Evolutionary conservation across 2,113 vertebrate species (phyloP), one percentile per base, ranked within the genome.

Genomic region (Ailurus styani): DNA sequence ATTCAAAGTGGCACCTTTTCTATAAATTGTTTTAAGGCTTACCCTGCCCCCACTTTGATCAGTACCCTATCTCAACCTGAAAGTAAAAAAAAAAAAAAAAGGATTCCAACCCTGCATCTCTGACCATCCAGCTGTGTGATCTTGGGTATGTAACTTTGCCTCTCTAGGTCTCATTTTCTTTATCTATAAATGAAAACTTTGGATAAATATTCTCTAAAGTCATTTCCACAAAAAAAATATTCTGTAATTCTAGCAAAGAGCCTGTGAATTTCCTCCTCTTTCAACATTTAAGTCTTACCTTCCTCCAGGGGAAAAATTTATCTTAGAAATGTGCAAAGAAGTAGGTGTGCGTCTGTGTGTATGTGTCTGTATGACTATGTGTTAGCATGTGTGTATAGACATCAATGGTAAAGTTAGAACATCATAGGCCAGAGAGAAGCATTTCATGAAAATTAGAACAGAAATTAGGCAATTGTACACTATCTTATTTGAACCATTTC

Each of bases 181-280:
- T 87, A 50, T 64, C 54, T 93, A 31, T 66, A 92, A 90, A 62
- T 73, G 50, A 97, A 97, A 73, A 84, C 55, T 92, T 95, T 82
- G 64, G 73, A 87, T 34, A 87, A 83, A 55, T 87, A 40, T 82
- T 88, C 85, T 81, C 81, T 84, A 82, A 91, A 93, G 40, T 8
- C 21, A 73, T n/a, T 91, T 81, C 40, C 14, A 86, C 23, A 50
- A n/a, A 78, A 11, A 11, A 90, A 84, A 73, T 91, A 92, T 47
- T 72, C 50, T 88, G 17, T 31, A 75, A 85, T 60, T 92, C 82
- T 85, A 88, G 66, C 78, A 84, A 84, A 86, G n/a, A 54, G 25
- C 40, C 52, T 7, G 13, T 60, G 34, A 54, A 81, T 73, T 79
- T n/a, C 34, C 45, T 52, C 45, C 23, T 47, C 45, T 79, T 90